A percentile compares a stretch with the other conserved stretches of the same genome.
These are phyloP conservation scores for Pyralis farinalis DNA, from an alignment of 2,888 invertebrate genomes.

Conservation along the genomic window DNA sequence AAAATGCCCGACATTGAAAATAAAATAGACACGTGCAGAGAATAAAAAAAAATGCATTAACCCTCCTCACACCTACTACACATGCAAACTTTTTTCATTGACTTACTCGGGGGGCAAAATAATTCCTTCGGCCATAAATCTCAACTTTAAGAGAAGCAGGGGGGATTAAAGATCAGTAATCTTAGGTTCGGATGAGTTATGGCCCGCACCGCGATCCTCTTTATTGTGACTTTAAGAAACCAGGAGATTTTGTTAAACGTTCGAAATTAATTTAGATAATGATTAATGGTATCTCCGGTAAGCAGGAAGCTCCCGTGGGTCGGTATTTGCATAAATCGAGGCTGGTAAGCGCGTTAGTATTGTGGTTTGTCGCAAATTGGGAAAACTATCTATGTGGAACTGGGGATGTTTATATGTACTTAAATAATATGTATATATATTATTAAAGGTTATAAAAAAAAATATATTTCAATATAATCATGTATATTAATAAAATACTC, in stretches of 20 bases:
- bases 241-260: slow-evolving; percentile 78
- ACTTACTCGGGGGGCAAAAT: slow-evolving; percentile 77
- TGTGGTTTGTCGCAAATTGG: slow-evolving; percentile 25
- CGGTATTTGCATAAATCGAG: slow-evolving; percentile 71
- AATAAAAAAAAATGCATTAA: slow-evolving; percentile 1
- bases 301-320: slow-evolving; percentile 48
- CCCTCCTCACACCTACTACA: slow-evolving; percentile 9
- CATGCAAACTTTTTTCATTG: slow-evolving; percentile 72
- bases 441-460: too few species aligned
- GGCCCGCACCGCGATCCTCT: slow-evolving; percentile 74
- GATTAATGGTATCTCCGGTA: slow-evolving; percentile 71
- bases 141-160: slow-evolving; percentile 85
- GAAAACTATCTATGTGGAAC: too few species aligned
- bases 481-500: too few species aligned
- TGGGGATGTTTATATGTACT: too few species aligned
- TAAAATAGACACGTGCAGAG: neutral
- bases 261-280: slow-evolving; percentile 81
- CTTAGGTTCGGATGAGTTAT: slow-evolving; percentile 87
- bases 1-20: too few species aligned
- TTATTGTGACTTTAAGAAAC: slow-evolving; percentile 82
- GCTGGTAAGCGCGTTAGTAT: slow-evolving; percentile 23
- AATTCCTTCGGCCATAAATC: slow-evolving; percentile 86
- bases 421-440: too few species aligned
- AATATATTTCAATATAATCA: too few species aligned
- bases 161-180: slow-evolving; percentile 89